Evolutionary conservation across 2,888 invertebrate species (phyloP), one percentile per base, ranked within the genome.

Genomic region (Trachelus tabidus): DNA sequence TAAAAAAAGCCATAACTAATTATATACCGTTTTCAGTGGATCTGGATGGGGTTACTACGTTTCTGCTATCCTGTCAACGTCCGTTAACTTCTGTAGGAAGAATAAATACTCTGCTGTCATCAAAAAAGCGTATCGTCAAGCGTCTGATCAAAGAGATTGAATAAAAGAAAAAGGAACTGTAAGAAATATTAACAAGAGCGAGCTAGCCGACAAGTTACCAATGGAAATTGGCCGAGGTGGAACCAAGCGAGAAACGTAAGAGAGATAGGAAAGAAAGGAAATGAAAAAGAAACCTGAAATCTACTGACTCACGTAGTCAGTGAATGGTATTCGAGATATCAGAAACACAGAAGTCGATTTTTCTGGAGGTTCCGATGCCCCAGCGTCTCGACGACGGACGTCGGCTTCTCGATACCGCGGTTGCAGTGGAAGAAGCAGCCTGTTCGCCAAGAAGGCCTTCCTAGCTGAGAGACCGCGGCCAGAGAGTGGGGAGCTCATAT

Each of bases 401-500:
- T 71, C 71, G 71, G 31, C 15, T 31, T 31, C 71, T 31, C 12
- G 33, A 31, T 31, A 34, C 71, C 71, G 71, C 71, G 34, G 71
- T 71, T 34, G 71, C 71, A 31, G 82, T 86, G 84, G 85, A 87
- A 85, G 85, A 87, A 83, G 87, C 87, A 86, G 86, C 86, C 83
- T 86, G 86, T 84, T 86, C 88, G 86, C 86, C 81, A 84, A 82
- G 83, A 84, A 83, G 87, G 85, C 89, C 89, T 90, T 89, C 89
- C 87, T 87, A 82, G 82, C 82, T 85, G 82, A 84, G 85, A 86
- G 86, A 86, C 87, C 83, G 85, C 84, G 81, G 80, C 73, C 75
- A 83, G 81, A 89, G 90, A 90, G 90, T 90, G 90, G 90, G 90
- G 90, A 88, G 89, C 86, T 90, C 90, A 90, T 90, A 90, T 90